Base-by-base conservation (phyloP, 1,140 invertebrate species). In the Ptiloglossa arizonensis region DNA sequence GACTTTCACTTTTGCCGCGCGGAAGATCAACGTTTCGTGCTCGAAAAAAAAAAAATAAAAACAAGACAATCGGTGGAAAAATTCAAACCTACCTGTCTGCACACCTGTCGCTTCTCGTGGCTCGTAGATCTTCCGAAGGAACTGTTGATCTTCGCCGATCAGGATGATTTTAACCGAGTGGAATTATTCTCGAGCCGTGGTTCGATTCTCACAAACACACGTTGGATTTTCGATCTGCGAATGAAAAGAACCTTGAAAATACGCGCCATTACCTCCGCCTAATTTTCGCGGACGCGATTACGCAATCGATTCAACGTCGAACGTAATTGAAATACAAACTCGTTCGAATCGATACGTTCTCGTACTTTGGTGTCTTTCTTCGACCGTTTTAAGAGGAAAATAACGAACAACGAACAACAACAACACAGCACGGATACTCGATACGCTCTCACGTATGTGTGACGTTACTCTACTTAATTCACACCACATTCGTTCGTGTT, bases 161-260 rank as follows among this genome's bases (percentile, higher is more conserved):
- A 52, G 38, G 13, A 77, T n/a, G n/a, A n/a, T 62, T 63, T 60
- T 52, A 22, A 62, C 59, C 73, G 78, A 50, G 56, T 73, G 68
- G 68, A 77, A 81, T 79, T 77, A 59, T 83, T 69, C 64, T 79
- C 22, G 52, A 66, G 54, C 48, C 48, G n/a, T 17, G 59, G 15
- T 70, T 81, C 70, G 74, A 82, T 80, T 76, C 82, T 82, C 70
- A 64, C 70, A 64, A 56, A 29, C 50, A 29, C 68, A 48, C 52
- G 27, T 44, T 62, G 27, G 24, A 32, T 48, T 48, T 60, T 60
- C 69, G 46, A 22, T 19, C 48, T 74, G 60, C 27, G 35, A 44
- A 70, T 54, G 66, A 66, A 27, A 46, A 67, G 52, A 54, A 46
- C 66, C 35, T 38, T 75, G 77, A 70, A 69, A 73, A 75, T 46